Percentiles rank a stretch among this genome's conserved stretches.
Conservation (phyloP, 2,113 vertebrate genomes). For the Cervus canadensis region DNA sequence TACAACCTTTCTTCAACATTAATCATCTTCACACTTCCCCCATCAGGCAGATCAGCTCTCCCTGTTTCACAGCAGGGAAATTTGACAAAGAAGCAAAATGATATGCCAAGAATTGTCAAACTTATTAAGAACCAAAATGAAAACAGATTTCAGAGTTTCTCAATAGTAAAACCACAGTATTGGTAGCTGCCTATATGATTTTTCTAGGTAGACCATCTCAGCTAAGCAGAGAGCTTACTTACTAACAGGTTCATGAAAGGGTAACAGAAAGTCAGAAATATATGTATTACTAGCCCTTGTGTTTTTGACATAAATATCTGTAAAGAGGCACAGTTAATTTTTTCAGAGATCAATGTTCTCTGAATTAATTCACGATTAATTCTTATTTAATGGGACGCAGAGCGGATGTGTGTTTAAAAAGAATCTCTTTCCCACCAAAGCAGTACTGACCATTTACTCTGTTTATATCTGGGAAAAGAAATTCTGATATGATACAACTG, state of each 20-base stretch:
- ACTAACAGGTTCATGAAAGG: not conserved
- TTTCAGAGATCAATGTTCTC: not conserved
- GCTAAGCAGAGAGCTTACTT: not conserved
- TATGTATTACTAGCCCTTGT: not conserved
- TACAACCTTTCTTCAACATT: constrained; percentile 11
- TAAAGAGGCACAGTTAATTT: not conserved
- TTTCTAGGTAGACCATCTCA: not conserved
- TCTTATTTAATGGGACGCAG: not conserved
- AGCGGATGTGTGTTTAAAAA: not conserved
- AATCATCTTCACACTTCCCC: constrained; percentile 14
- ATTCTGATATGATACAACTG: not conserved
- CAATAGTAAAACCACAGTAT: not conserved
- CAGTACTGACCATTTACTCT: not conserved
- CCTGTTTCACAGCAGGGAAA: not conserved
- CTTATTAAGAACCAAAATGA: constrained; percentile 33
- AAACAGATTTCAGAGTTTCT: constrained; percentile 29
- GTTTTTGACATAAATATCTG: not conserved
- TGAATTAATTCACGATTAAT: not conserved
- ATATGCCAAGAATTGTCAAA: constrained; percentile 19
- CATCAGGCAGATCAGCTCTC: not conserved
- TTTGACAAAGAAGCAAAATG: constrained; percentile 36
- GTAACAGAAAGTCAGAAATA: not conserved
- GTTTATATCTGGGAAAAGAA: not conserved
- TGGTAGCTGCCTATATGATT: not conserved
- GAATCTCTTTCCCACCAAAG: not conserved